Evolutionary conservation across 2,113 vertebrate genomes (phyloP), one percentile per base, ranked within the genome.

Genomic region (Zapornia atra): DNA sequence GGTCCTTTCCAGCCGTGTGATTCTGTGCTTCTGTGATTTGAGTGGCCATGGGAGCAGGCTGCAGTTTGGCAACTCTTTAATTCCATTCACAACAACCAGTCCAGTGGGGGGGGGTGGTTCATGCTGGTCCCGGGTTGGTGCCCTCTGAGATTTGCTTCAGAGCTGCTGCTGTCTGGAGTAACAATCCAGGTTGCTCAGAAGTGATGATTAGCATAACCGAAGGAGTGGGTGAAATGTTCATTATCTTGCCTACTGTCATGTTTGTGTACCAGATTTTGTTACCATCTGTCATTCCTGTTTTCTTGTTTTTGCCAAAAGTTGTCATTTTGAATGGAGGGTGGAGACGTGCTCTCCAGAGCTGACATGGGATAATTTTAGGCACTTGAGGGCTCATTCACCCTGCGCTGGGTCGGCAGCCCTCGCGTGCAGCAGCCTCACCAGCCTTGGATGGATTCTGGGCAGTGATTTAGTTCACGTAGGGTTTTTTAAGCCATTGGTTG

Each of bases 221-320:
- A 71, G 20, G 92, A 93, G 94, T 61, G 94, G 96, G 94, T 95
- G 96, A 88, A 93, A 80, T 19, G 90, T 94, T 95, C 95, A 86
- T 94, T 92, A 87, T 86, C 83, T 96, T 93, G 93, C 95, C 94
- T 94, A 94, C 96, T 96, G 96, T 95, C 95, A 88, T 95, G 96
- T 97, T 95, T 96, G 96, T 93, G 94, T 94, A 93, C 95, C 96
- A 96, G 96, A 96, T 97, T 97, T 96, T 86, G 90, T 94, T 86
- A 81, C 96, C 96, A 96, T 96, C 96, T 97, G 96, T 96, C 96
- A 96, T 95, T 92, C 73, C 96, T 97, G 96, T 94, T 96, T 96
- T 93, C 90, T 89, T 90, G 80, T 93, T 94, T 93, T 95, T 95
- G 96, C 96, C 96, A 96, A 51, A 95, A 96, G 96, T 94, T 95